Evolutionary conservation across 2,888 invertebrate genomes (phyloP), one percentile per base, ranked within the genome.

Genomic region (Drosophila subquinaria): DNA sequence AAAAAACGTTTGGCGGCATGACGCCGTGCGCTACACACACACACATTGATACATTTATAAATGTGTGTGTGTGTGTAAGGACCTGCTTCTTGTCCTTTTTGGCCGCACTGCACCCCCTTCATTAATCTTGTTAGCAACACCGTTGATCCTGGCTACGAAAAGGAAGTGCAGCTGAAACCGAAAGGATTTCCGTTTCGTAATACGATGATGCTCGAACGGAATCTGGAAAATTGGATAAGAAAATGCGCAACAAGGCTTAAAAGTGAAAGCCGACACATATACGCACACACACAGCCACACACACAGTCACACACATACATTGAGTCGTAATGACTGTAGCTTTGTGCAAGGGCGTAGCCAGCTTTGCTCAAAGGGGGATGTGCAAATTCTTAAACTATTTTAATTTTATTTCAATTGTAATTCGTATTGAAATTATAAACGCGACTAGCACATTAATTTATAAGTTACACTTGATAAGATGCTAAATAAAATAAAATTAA

Each of bases 101-200:
- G 48, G 65, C 66, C 43, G 72, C 30, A 30, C 65, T 53, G 79
- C 87, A 83, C 81, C 80, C 84, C 89, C 83, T 90, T 87, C 81
- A 82, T 81, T 85, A 83, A 88, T 89, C 90, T 88, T 86, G 84
- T 90, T 86, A 82, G 78, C 69, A 67, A 70, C 71, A 70, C 72
- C 69, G 59, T 35, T 50, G 71, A 60, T 43, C 55, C 55, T 55
- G 52, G 60, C 43, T 30, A 27, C 27, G 27, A 59, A 52, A 66
- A 67, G 81, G 75, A 78, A 69, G 64, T 71, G 78, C 87, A 87
- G 71, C 82, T 71, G 87, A 88, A 90, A 90, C 67, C 74, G 90
- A 90, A 90, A 91, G 90, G 89, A 90, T 89, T 88, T 90, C 90
- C 90, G 90, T 82, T 86, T 77, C 79, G 79, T 79, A 90, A 90